Evolutionary conservation across 1,140 invertebrate species (phyloP), one percentile per base, ranked within the genome.

Genomic region (Myzus persicae): DNA sequence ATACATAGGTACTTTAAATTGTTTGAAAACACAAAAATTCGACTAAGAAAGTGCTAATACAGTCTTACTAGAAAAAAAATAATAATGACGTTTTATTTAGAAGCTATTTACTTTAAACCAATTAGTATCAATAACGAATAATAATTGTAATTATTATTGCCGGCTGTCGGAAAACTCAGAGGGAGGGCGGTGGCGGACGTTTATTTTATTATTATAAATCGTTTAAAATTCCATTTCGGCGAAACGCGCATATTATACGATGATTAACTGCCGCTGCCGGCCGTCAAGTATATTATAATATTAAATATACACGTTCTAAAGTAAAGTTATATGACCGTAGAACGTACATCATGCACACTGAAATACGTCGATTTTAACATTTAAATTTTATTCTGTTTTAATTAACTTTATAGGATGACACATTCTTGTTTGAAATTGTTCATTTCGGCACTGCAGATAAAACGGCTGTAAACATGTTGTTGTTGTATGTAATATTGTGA

Each of bases 141-240:
- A 76, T n/a, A n/a, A 76, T 67, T 31, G 4, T 9, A 26, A n/a
- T 76, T 76, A 76, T 76, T 67, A 67, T 67, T 67, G 31, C 14
- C 59, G 59, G 59, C 31, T n/a, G 59, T 76, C 59, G 59, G 59
- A 76, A 76, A 76, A 76, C 59, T 76, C 59, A 14, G 59, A 9
- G 5, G 14, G 54, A 14, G 59, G 59, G n/a, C 1, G 59, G 59
- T 18, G 31, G n/a, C 59, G n/a, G n/a, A 76, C 59, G 59, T 76
- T 76, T n/a, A 76, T 76, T 76, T 76, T 76, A 76, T 76, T 76
- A 76, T 76, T 76, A 76, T 76, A 76, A 76, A 76, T 76, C 59
- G 59, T n/a, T 76, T 76, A 76, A 76, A 76, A 76, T 76, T 76
- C 59, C 59, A 76, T 76, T 76, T 76, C 31, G n/a, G 14, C 59